Percentiles rank a stretch among this genome's conserved stretches.
phyloP scores from a whole-genome alignment of 1,140 invertebrate species.

The Ceratosolen fusciceps region DNA sequence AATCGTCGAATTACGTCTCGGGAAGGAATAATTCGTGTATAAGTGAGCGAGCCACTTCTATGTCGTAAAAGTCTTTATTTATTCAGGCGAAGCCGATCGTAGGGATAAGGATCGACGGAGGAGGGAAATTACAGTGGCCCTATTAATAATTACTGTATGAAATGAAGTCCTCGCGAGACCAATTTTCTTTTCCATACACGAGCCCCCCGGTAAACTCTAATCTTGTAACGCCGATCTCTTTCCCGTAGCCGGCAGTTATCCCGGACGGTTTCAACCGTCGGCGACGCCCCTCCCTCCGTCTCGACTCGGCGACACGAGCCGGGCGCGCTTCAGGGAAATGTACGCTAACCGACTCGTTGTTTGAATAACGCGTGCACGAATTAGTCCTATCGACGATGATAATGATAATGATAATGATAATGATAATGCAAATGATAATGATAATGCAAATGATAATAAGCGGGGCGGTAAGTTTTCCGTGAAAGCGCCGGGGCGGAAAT shows the following conservation, averaged over 20 bases:
- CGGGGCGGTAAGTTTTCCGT: background rate
- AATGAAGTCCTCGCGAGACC: slow-evolving; percentile 35
- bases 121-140: slow-evolving; percentile 12
- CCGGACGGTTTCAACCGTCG: background rate
- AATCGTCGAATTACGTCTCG: no score
- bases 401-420: slow-evolving; percentile 20
- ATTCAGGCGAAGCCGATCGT: slow-evolving; percentile 29
- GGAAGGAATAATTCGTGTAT: no score
- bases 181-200: slow-evolving; percentile 44
- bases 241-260: background rate
- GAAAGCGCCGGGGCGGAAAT: background rate
- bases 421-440: background rate
- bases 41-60: no score
- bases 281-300: background rate
- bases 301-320: background rate
- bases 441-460: no score
- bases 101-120: slow-evolving; percentile 35
- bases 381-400: slow-evolving; percentile 5
- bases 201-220: background rate
- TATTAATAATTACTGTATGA: slow-evolving; percentile 38
- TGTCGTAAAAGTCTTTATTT: no score
- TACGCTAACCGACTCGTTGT: background rate
- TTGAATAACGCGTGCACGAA: background rate
- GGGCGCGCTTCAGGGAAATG: background rate
- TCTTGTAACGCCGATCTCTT: slow-evolving; percentile 30